Conservation (phyloP, 2,888 invertebrate species). For the Hyposoter didymator region DNA sequence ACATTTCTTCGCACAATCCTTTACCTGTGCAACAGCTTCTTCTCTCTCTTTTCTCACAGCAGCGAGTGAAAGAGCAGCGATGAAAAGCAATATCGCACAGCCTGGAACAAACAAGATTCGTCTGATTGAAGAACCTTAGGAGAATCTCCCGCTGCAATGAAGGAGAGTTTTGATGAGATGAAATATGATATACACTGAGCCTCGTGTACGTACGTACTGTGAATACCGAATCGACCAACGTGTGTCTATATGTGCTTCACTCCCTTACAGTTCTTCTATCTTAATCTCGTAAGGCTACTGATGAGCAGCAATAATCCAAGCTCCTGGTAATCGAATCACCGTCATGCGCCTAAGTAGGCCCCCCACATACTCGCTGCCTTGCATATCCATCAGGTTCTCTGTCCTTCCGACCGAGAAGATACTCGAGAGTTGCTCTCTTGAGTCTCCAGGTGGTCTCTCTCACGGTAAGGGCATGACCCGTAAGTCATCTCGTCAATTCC, state of each 20-base stretch:
- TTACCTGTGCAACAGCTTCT: slow-evolving; percentile 32
- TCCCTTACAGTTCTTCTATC: slow-evolving; percentile 71
- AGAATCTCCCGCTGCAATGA: slow-evolving; percentile 47
- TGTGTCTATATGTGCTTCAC: neutral
- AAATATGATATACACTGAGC: slow-evolving; percentile 22
- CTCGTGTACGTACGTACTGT: slow-evolving; percentile 43
- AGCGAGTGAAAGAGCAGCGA: slow-evolving; percentile 35
- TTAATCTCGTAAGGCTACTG: slow-evolving; percentile 66
- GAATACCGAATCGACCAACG: slow-evolving; percentile 17
- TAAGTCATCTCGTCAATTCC: slow-evolving; percentile 38
- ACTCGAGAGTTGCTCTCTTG: slow-evolving; percentile 25
- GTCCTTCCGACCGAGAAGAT: slow-evolving; percentile 35
- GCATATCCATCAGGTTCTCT: slow-evolving; percentile 36
- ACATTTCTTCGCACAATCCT: slow-evolving; percentile 18
- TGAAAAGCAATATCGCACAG: slow-evolving; percentile 62
- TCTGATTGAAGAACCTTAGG: slow-evolving; percentile 65
- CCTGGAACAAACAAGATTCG: slow-evolving; percentile 66
- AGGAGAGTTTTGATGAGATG: slow-evolving; percentile 67
- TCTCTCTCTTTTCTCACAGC: slow-evolving; percentile 20
- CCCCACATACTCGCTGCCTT: slow-evolving; percentile 59
- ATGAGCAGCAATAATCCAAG: slow-evolving; percentile 74
- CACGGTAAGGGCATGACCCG: slow-evolving; percentile 54
- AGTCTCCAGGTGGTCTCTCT: slow-evolving; percentile 59
- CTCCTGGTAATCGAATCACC: slow-evolving; percentile 76
- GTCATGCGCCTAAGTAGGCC: slow-evolving; percentile 70